Evolutionary conservation across 1,140 invertebrate genomes (phyloP), one percentile per base, ranked within the genome.

Genomic region (Drosophila nebulosa): DNA sequence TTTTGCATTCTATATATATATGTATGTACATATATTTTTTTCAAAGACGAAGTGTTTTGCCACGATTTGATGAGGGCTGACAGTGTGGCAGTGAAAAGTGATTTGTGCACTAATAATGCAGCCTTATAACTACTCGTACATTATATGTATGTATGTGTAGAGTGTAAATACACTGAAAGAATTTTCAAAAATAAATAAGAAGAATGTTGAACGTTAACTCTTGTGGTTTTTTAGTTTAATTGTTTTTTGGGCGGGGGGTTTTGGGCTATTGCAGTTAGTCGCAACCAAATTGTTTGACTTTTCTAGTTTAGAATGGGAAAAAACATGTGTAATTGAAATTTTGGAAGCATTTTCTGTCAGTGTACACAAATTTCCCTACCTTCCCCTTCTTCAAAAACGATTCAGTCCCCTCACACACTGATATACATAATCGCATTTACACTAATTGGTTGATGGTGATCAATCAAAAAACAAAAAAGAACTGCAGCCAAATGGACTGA

Each of bases 371-470:
- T 65, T 64, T 69, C 22, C 18, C 55, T 51, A 22, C 65, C 76
- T 66, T 42, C 56, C 39, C 16, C 5, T 57, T 63, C 32, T 67
- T 61, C 66, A 26, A 39, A 52, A 72, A 50, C 79, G 66, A 68
- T 79, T 21, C 18, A 62, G 60, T 69, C 39, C 70, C 69, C 77
- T 85, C 60, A 61, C 80, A 30, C 53, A 79, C 70, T 88, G 75
- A 88, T 88, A 88, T 88, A 81, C 84, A 88, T 88, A 88, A 88
- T 88, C 83, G 84, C 83, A 88, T 88, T 88, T 88, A 89, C 84
- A 88, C 86, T 89, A 89, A 89, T 89, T 89, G 78, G 86, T 62
- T 86, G 86, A 79, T 60, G 86, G 86, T 89, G 80, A 89, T 89
- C 86, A 85, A 89, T 89, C 86, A 89, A 89, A 79, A 58, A 68